These are phyloP conservation scores for Mactra quadrangularis DNA, from an alignment of 1,140 invertebrate species.

Conservation along the genomic window DNA sequence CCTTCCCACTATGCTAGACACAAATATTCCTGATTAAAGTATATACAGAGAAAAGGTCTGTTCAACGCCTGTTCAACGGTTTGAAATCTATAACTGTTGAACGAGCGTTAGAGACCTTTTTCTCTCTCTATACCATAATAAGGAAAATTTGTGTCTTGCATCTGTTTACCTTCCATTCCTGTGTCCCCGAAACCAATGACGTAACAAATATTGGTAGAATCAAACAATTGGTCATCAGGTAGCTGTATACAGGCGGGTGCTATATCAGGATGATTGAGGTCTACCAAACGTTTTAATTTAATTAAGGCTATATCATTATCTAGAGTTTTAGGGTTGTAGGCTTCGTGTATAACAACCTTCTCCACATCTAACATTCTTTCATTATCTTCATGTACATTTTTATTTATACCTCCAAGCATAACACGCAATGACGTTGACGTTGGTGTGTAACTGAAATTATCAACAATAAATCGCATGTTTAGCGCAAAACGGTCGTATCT, in stretches of 20 bases:
- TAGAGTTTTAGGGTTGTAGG: conserved; percentile 71
- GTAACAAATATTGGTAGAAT: conserved; percentile 64
- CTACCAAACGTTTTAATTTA: conserved; percentile 83
- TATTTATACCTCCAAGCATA: conserved; percentile 21
- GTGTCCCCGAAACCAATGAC: conserved; percentile 79
- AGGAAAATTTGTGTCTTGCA: too few species aligned
- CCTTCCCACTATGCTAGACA: too few species aligned
- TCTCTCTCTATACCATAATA: too few species aligned
- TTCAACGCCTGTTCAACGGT: too few species aligned
- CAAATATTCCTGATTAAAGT: too few species aligned
- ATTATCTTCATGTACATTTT: not conserved
- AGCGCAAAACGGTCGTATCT: too few species aligned
- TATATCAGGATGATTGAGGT: conserved; percentile 84
- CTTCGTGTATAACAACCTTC: conserved; percentile 54
- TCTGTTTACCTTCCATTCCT: too few species aligned
- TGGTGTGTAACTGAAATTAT: conserved; percentile 7
- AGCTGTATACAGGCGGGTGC: conserved; percentile 88
- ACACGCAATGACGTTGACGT: conserved; percentile 27
- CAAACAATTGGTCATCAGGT: conserved; percentile 14
- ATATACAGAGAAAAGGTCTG: too few species aligned
- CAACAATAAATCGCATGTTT: not conserved
- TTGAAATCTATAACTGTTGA: too few species aligned
- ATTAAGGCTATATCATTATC: conserved; percentile 88
- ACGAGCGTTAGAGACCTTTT: too few species aligned
- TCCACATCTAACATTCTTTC: not conserved